These are phyloP conservation scores for Sarcophaga peregrina DNA, from an alignment of 1,140 invertebrate genomes.

Conservation along the genomic window DNA sequence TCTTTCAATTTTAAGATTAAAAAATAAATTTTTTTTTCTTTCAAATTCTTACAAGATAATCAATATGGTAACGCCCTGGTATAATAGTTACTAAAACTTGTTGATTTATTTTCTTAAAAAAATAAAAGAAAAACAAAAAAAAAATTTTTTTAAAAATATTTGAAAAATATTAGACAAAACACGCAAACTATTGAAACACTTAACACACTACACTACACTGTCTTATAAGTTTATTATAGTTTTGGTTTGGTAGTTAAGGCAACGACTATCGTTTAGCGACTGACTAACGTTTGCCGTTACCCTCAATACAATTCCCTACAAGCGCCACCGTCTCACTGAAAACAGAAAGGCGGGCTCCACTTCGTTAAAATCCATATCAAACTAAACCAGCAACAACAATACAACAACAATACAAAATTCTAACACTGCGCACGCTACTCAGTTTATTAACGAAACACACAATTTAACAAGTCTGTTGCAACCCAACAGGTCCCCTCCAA, in stretches of 20 bases:
- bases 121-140: too few species aligned
- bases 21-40: too few species aligned
- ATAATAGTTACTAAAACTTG: too few species aligned
- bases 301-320: constrained; percentile 20
- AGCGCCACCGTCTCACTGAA: constrained; percentile 32
- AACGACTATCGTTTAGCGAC: not conserved
- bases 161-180: not conserved
- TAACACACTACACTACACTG: not conserved
- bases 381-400: constrained; percentile 41
- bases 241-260: not conserved
- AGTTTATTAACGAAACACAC: not conserved
- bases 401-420: not conserved
- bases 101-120: too few species aligned
- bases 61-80: too few species aligned
- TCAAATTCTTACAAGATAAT: too few species aligned
- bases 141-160: too few species aligned
- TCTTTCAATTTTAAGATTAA: too few species aligned
- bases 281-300: not conserved
- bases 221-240: too few species aligned
- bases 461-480: too few species aligned
- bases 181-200: not conserved
- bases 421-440: not conserved
- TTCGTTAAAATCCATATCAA: constrained; percentile 48
- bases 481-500: too few species aligned
- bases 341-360: constrained; percentile 48